Conservation (phyloP, 2,113 vertebrate genomes). For the Callocephalon fimbriatum region DNA sequence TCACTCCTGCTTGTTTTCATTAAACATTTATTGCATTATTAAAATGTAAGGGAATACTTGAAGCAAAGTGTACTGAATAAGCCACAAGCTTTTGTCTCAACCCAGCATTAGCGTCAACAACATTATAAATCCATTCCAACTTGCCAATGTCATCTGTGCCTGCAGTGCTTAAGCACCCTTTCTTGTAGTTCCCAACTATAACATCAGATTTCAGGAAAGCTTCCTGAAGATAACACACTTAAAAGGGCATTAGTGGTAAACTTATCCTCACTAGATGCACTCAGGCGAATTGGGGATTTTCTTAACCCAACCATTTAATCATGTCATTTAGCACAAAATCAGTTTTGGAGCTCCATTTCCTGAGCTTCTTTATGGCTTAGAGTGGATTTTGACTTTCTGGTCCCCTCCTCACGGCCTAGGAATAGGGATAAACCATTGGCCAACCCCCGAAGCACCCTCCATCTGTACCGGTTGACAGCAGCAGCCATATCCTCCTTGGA, state of each 20-base stretch:
- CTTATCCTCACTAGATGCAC: not conserved
- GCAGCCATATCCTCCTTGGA: conserved; percentile 27
- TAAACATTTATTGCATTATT: not conserved
- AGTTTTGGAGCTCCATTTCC: not conserved
- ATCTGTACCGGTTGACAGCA: conserved; percentile 74
- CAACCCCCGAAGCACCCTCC: too few relatives aligned
- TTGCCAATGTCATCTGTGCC: not conserved
- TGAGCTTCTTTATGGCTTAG: not conserved
- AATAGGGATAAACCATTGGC: not conserved
- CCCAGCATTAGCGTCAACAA: not conserved
- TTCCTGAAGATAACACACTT: not conserved
- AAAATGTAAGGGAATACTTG: not conserved
- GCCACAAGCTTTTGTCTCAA: not conserved
- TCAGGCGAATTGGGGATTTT: not conserved
- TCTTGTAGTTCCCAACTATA: not conserved
- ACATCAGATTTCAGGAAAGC: not conserved
- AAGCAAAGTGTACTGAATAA: not conserved
- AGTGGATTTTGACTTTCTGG: not conserved
- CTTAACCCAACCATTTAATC: not conserved
- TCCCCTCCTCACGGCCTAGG: rapidly evolving
- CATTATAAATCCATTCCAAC: not conserved
- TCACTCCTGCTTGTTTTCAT: conserved; percentile 1
- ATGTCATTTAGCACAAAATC: not conserved
- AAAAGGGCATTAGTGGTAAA: not conserved
- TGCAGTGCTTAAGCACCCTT: not conserved